Evolutionary conservation across 2,113 vertebrate species (phyloP), one percentile per base, ranked within the genome.

Genomic region (Ciconia boyciana): DNA sequence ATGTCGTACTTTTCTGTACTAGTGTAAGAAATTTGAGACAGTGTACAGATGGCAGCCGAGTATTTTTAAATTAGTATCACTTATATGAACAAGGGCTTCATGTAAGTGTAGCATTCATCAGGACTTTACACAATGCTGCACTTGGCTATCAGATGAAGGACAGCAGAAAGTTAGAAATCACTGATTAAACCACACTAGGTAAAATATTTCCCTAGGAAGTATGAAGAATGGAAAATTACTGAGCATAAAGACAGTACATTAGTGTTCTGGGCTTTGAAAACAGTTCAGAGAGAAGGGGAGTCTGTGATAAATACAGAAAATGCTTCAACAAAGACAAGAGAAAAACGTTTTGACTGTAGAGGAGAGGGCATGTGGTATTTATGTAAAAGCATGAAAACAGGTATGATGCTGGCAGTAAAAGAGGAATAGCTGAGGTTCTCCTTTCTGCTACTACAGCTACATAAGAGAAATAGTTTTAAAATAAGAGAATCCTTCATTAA

Each of bases 61-160:
- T 48, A 71, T 83, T 94, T 90, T 76, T 52, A 72, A 83, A 32
- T 44, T 25, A 34, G 17, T 25, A 34, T 9, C 11, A 8, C 31
- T 22, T 22, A 3, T 20, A 74, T 28, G 26, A 61, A 57, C 46
- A 76, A 57, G 46, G 10, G 9, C 34, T 76, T n/a, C 25, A 9
- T 3, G 3, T 10, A 52, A 84, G 22, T 3, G 20, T 1, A 44
- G 62, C 1, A 0, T 7, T 21, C 22, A 64, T 7, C 31, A 19
- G 21, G 66, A 69, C 68, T 71, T 36, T 2, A 51, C 11, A 48
- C 44, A 68, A 17, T 1, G 24, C 65, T 60, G 31, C 82, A 64
- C 48, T 9, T 32, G 7, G 48, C n/a, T 51, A 26, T 21, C 70
- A 55, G 34, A 66, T 60, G 31, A 49, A 79, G 20, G 57, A 44